phyloP scores from a whole-genome alignment of 1,140 invertebrate species.

The Copidosoma floridanum region DNA sequence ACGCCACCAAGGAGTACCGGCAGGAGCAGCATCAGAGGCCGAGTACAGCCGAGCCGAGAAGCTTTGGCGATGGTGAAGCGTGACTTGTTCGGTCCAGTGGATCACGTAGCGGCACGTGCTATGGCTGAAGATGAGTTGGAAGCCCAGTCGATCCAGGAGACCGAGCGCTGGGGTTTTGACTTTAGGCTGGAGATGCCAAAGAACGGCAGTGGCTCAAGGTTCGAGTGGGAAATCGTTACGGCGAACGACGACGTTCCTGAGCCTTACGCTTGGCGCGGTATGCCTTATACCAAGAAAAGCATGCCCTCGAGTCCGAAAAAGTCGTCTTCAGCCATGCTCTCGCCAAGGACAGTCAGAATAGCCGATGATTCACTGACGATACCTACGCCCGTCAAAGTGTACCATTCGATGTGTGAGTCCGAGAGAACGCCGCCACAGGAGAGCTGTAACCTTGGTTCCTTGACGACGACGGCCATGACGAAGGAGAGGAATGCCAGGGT shows the following conservation, averaged over 20 bases:
- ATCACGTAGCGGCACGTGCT: conserved; percentile 54
- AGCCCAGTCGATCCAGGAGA: conserved; percentile 49
- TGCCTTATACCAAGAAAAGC: conserved; percentile 49
- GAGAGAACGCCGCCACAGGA: conserved; percentile 49
- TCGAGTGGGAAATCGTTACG: conserved; percentile 47
- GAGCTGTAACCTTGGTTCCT: too few species aligned
- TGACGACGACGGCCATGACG: conserved; percentile 35
- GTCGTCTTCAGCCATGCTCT: background rate
- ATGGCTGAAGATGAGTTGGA: conserved; percentile 52
- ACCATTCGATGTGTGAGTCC: background rate
- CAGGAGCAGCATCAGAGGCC: background rate
- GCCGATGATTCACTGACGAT: background rate
- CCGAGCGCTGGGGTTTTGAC: conserved; percentile 57
- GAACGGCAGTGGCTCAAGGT: conserved; percentile 45
- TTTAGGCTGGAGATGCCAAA: conserved; percentile 50
- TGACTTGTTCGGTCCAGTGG: conserved; percentile 59
- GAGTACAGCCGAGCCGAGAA: conserved; percentile 44
- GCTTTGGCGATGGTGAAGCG: conserved; percentile 51
- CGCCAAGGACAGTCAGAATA: background rate
- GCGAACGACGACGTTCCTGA: conserved; percentile 49
- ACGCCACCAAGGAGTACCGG: background rate
- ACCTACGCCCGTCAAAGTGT: background rate
- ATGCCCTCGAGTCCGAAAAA: conserved; percentile 39
- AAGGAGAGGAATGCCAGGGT: conserved; percentile 30
- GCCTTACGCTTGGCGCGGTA: conserved; percentile 51